Base-by-base conservation (phyloP, 2,888 invertebrate species). In the Meliscaeva auricollis region DNA sequence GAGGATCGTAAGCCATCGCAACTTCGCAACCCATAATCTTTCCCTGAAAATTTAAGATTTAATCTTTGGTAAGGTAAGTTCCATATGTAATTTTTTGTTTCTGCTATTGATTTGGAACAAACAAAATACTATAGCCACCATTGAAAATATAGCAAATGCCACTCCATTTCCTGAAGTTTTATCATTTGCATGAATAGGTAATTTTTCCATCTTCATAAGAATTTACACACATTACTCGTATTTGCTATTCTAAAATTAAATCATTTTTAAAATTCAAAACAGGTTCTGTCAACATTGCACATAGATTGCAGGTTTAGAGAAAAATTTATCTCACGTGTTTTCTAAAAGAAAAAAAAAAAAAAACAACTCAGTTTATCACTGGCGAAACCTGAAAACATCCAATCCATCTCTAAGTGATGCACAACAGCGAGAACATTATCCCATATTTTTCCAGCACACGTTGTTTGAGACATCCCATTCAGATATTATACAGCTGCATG, bases 381-480 rank as follows among this genome's bases (percentile, higher is more conserved):
- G 2, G 26, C 8, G 26, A 6, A 20, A 41, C 41, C 32, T 41
- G 22, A 41, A 38, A 60, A n/a, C 60, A 60, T 38, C 6, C 38
- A 41, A 3, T 15, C 15, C 7, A 13, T n/a, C 26, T 26, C 2
- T 26, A 26, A 26, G 26, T 26, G 7, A 58, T 38, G 17, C 58
- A 38, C 58, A 58, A n/a, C 15, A 17, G 13, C n/a, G 26, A 56
- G 35, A 38, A 26, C 22, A 41, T 60, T 41, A 41, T 60, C 62
- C 62, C 15, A 30, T 30, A 62, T 62, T 44, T 62, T 44, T 62
- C 15, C 8, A 62, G 62, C 26, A 60, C 56, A 56, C 32, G 35
- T 58, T 58, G 58, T 3, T 15, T 9, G 15, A n/a, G 26, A 35
- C 46, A 9, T 48, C 5, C 22, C 2, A 38, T 17, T 52, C 22